phyloP scores from a whole-genome alignment of 2,888 invertebrate species.

The Hedychridium roseum region DNA sequence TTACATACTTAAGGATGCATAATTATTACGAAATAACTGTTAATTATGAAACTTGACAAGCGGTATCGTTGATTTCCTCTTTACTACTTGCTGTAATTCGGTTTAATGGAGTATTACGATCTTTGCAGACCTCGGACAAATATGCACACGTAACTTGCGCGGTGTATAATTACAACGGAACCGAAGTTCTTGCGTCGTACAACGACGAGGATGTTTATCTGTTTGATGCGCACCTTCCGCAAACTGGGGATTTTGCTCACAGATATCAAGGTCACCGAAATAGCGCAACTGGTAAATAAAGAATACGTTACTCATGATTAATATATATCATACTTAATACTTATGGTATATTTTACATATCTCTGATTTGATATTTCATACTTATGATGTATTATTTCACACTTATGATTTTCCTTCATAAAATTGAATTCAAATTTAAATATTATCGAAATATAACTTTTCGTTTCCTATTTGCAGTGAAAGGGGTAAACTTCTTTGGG shows the following conservation, averaged over 20 bases:
- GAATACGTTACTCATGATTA: no score
- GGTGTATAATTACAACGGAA: conserved; percentile 89
- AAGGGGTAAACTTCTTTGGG: conserved; percentile 94
- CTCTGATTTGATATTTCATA: background rate
- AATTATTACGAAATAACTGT: no score
- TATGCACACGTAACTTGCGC: conserved; percentile 84
- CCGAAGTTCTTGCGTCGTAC: conserved; percentile 91
- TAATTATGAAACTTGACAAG: no score
- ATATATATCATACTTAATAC: background rate
- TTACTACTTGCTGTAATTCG: no score
- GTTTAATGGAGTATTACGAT: no score
- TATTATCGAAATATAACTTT: no score
- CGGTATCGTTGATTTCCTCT: no score
- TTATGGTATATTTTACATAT: conserved; percentile 2
- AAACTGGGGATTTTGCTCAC: conserved; percentile 63
- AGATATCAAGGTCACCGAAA: conserved; percentile 72
- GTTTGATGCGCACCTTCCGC: conserved; percentile 73
- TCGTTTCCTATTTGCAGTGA: no score
- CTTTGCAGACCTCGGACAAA: conserved; percentile 47
- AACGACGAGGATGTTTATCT: conserved; percentile 93
- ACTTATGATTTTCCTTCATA: no score
- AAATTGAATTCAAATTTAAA: no score
- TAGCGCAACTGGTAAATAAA: conserved; percentile 48
- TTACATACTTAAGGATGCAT: no score
- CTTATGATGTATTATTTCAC: no score